A percentile compares a stretch with the other conserved stretches of the same genome.
Conservation (phyloP, 2,113 vertebrate species). For the Apeltes quadracus region DNA sequence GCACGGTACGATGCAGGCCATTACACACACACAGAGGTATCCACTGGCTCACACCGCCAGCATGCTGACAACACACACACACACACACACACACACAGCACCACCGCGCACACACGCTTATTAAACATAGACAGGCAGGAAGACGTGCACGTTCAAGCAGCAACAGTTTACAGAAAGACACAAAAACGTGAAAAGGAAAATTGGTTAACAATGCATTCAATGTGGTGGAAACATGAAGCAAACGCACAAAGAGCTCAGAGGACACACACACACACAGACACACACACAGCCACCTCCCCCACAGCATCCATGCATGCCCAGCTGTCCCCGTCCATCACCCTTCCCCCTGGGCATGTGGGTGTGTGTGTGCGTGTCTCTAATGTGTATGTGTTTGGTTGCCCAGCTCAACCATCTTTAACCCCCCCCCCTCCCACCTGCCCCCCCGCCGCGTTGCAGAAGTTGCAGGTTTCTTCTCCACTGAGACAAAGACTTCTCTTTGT, state of each 20-base stretch:
- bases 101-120: constrained; percentile 1
- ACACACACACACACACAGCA: constrained; percentile 2
- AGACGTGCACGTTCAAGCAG: constrained; percentile 24
- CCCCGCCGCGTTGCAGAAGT: neutral
- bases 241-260: constrained; percentile 21
- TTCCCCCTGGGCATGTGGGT: constrained; percentile 50
- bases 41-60: constrained; percentile 20
- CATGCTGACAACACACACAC: constrained; percentile 12
- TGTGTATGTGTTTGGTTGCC: constrained; percentile 32
- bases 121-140: constrained; percentile 18
- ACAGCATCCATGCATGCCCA: constrained; percentile 66
- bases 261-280: constrained; percentile 35
- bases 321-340: constrained; percentile 62
- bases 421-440: neutral
- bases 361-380: too few relatives aligned
- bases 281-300: constrained; percentile 48
- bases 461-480: neutral
- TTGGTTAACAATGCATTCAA: constrained; percentile 33
- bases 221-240: constrained; percentile 14
- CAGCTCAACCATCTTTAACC: constrained; percentile 42
- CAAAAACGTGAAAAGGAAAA: constrained; percentile 27
- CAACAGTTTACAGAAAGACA: constrained; percentile 21
- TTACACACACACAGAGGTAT: constrained; percentile 63
- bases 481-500: constrained; percentile 35
- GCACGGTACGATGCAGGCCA: constrained; percentile 55